phyloP scores from a whole-genome alignment of 2,797 vertebrate genomes.

The Spinus olivaceus region DNA sequence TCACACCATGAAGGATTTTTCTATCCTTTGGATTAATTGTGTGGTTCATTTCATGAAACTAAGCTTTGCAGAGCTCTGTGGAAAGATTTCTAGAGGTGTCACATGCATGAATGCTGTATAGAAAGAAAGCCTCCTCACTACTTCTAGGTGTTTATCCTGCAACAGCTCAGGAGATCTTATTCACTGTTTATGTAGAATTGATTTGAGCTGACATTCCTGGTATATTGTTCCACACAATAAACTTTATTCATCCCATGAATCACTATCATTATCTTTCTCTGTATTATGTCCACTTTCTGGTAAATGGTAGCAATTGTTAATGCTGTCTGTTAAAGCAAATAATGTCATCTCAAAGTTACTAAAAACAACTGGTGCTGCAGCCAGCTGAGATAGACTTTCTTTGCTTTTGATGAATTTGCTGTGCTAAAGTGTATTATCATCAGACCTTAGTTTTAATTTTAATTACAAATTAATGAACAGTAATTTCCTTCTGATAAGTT shows the following conservation, averaged over 20 bases:
- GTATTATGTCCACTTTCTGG: background rate
- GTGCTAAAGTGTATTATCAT: background rate
- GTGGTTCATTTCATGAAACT: background rate
- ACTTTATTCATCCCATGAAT: background rate
- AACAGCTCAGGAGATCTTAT: background rate
- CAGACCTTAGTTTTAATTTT: background rate
- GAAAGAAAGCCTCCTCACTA: background rate
- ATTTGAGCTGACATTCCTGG: background rate
- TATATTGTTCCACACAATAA: background rate
- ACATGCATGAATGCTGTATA: background rate
- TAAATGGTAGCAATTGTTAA: background rate
- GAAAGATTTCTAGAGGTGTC: background rate
- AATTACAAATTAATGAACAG: background rate
- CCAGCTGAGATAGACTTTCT: background rate
- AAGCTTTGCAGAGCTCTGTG: background rate
- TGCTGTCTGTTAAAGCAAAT: background rate
- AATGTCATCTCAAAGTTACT: background rate
- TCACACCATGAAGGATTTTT: background rate
- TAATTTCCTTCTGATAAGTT: background rate
- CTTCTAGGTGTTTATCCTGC: background rate
- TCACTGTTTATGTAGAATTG: background rate
- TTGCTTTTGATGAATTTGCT: background rate
- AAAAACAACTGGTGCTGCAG: background rate
- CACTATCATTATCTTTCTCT: background rate
- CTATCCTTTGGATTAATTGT: background rate